Conservation (phyloP, 2,888 invertebrate genomes). For the Camptogramma bilineatum region DNA sequence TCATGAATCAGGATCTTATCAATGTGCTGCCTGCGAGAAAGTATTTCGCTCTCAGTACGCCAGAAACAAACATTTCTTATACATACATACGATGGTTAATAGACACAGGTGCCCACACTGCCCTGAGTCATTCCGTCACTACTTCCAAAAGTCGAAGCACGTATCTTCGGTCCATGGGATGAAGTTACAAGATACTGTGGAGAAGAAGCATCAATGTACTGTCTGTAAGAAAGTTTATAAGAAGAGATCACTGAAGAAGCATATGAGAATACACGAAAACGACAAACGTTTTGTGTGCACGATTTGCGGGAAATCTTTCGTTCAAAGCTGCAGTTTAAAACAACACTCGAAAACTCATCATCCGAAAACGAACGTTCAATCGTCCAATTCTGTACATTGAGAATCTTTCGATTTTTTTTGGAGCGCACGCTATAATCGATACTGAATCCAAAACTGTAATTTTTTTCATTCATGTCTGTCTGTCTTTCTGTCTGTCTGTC, state of each 20-base stretch:
- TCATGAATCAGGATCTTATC: conserved; percentile 68
- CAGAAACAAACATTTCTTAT: conserved; percentile 78
- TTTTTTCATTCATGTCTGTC: too few species aligned
- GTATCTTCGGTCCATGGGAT: conserved; percentile 67
- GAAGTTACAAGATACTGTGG: conserved; percentile 79
- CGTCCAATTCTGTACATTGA: too few species aligned
- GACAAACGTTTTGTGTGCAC: conserved; percentile 71
- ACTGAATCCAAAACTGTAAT: too few species aligned
- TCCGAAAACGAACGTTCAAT: conserved; percentile 40
- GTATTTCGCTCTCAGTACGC: conserved; percentile 77
- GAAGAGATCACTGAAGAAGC: conserved; percentile 73
- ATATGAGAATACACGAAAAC: conserved; percentile 76
- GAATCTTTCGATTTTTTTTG: too few species aligned
- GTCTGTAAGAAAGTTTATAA: conserved; percentile 82
- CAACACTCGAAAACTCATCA: conserved; percentile 74
- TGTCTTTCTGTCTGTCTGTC: too few species aligned
- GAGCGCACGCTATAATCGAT: too few species aligned
- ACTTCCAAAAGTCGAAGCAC: conserved; percentile 77
- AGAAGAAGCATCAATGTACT: conserved; percentile 77
- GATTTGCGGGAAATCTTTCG: conserved; percentile 69
- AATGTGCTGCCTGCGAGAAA: conserved; percentile 80
- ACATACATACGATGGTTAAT: conserved; percentile 77
- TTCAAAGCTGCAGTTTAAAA: conserved; percentile 75
- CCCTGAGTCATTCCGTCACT: conserved; percentile 71
- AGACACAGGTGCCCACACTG: conserved; percentile 76